Evolutionary conservation across 2,113 vertebrate genomes (phyloP).

Genomic region (Ranitomeya variabilis): DNA sequence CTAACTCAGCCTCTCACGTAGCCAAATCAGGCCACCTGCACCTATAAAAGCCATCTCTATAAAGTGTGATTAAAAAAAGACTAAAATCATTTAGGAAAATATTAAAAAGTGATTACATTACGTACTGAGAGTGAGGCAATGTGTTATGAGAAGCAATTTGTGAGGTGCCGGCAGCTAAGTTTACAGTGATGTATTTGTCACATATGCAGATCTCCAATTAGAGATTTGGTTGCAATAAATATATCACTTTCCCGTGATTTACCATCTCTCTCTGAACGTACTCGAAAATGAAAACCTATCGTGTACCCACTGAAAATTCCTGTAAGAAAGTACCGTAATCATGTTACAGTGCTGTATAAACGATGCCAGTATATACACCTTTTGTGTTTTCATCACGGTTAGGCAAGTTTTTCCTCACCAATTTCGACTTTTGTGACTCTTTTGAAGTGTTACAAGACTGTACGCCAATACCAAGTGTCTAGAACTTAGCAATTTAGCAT

Average conservation of each 20-base stretch:
- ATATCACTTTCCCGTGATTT: constrained; percentile 12
- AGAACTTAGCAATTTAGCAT: constrained; percentile 17
- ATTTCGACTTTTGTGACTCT: constrained; percentile 31
- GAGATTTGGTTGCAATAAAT: constrained; percentile 11
- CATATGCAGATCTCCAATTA: neutral
- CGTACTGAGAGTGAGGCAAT: constrained; percentile 22
- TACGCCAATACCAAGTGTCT: constrained; percentile 17
- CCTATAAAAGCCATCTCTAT: constrained; percentile 17
- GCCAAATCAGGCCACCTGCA: constrained; percentile 28
- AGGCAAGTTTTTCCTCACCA: neutral
- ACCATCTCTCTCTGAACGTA: neutral
- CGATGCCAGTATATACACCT: constrained; percentile 15
- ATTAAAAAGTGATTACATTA: constrained; percentile 42
- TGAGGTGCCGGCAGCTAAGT: constrained; percentile 45
- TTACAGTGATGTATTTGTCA: constrained; percentile 41
- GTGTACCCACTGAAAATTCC: neutral
- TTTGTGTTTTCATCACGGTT: neutral
- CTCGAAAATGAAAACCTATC: neutral
- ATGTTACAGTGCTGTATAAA: neutral
- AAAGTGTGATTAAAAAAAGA: neutral
- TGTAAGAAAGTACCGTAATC: neutral
- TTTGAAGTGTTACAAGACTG: constrained; percentile 23
- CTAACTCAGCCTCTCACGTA: neutral
- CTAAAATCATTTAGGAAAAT: constrained; percentile 28
- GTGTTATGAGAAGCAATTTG: constrained; percentile 41